Percentiles rank a stretch among this genome's conserved stretches.
Conservation (phyloP, 1,140 invertebrate genomes). For the Drosophila melanica region DNA sequence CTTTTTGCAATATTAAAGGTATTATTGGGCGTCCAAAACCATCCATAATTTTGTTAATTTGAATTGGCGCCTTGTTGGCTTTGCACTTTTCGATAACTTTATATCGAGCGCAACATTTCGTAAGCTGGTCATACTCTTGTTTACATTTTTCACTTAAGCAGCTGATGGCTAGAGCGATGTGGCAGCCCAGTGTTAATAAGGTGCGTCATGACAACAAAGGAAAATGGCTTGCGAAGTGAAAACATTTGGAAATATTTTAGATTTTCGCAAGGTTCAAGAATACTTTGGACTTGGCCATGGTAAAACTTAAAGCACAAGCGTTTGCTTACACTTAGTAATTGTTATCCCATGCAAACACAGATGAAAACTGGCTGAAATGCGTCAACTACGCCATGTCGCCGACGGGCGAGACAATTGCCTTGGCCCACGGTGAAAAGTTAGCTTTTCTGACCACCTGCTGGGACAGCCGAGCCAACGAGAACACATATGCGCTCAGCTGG, state of each 20-base stretch:
- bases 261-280: conserved; percentile 86
- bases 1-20: conserved; percentile 38
- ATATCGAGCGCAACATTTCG: background rate
- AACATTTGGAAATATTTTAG: conserved; percentile 87
- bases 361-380: conserved; percentile 89
- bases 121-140: conserved; percentile 25
- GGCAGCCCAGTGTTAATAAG: conserved; percentile 25
- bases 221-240: conserved; percentile 89
- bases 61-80: background rate
- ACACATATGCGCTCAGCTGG: conserved; percentile 85
- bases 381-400: conserved; percentile 90
- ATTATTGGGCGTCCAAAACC: conserved; percentile 10
- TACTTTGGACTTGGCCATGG: conserved; percentile 84
- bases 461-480: conserved; percentile 85
- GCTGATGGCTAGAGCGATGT: background rate
- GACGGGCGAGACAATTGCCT: conserved; percentile 88
- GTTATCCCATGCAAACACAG: conserved; percentile 71
- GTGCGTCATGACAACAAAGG: conserved; percentile 64
- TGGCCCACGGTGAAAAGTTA: conserved; percentile 88
- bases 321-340: conserved; percentile 3
- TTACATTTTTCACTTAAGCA: conserved; percentile 1
- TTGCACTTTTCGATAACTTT: background rate
- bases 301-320: conserved; percentile 48
- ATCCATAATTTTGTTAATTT: background rate
- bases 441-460: conserved; percentile 88